These are phyloP conservation scores for Microctonus brassicae DNA, from an alignment of 2,888 invertebrate genomes.

Conservation along the genomic window DNA sequence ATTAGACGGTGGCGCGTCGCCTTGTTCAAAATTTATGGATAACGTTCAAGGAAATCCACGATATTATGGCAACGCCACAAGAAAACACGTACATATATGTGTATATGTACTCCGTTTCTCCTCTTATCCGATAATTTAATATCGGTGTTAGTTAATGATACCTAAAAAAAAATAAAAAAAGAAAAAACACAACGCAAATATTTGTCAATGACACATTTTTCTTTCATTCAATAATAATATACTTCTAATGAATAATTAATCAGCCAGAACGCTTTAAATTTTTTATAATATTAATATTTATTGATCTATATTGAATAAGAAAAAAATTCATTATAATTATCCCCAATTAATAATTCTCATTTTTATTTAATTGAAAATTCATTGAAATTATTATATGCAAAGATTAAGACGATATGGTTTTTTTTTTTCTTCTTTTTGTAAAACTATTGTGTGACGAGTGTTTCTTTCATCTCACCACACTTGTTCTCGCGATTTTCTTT, in stretches of 20 bases:
- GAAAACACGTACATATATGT: background rate
- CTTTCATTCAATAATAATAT: background rate
- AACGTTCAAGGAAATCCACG: constrained; percentile 43
- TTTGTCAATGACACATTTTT: background rate
- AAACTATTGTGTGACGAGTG: background rate
- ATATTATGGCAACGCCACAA: constrained; percentile 12
- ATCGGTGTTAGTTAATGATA: background rate
- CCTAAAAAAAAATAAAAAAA: no score
- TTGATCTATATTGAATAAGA: background rate
- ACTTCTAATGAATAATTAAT: background rate
- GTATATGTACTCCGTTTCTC: background rate
- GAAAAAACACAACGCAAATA: background rate
- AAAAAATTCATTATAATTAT: background rate
- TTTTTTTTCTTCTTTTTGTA: background rate
- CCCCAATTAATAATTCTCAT: background rate
- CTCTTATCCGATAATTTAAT: constrained; percentile 7
- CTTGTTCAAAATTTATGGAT: constrained; percentile 48
- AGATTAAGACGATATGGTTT: background rate
- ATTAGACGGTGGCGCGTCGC: constrained; percentile 45
- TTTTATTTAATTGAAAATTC: background rate
- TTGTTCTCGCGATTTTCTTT: background rate
- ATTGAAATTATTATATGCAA: background rate
- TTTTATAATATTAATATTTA: background rate
- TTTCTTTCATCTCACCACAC: background rate
- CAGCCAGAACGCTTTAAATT: background rate